Evolutionary conservation across 1,140 invertebrate genomes (phyloP).

Genomic region (Piezodorus guildinii): DNA sequence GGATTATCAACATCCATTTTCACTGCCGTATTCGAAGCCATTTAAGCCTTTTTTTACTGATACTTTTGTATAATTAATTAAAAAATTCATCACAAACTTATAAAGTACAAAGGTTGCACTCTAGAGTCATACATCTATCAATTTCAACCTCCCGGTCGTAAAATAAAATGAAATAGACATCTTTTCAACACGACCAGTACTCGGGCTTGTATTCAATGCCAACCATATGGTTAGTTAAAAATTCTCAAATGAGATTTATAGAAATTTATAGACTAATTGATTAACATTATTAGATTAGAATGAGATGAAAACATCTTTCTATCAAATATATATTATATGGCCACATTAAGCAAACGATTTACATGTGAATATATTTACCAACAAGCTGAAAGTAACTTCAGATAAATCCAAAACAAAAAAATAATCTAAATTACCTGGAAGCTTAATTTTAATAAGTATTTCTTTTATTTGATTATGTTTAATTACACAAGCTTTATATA

Average conservation of each 20-base stretch:
- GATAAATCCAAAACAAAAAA: too few species aligned
- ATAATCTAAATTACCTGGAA: too few species aligned
- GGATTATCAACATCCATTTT: slow-evolving; percentile 47
- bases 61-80: background rate
- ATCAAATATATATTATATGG: too few species aligned
- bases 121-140: too few species aligned
- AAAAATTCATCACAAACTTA: slow-evolving; percentile 1
- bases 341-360: too few species aligned
- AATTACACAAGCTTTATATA: too few species aligned
- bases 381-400: too few species aligned
- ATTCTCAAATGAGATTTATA: background rate
- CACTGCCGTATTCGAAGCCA: slow-evolving; percentile 23
- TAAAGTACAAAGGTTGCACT: background rate
- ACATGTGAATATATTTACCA: too few species aligned
- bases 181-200: background rate
- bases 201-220: slow-evolving; percentile 2
- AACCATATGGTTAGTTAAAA: slow-evolving; percentile 1
- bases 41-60: background rate
- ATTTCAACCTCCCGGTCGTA: slow-evolving; percentile 1
- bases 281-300: too few species aligned
- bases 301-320: too few species aligned
- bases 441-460: too few species aligned
- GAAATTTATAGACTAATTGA: background rate
- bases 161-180: background rate
- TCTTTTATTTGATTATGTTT: too few species aligned